Percentiles rank a stretch among this genome's conserved stretches.
phyloP scores from a whole-genome alignment of 1,140 invertebrate species.

The Calosoma granatense region DNA sequence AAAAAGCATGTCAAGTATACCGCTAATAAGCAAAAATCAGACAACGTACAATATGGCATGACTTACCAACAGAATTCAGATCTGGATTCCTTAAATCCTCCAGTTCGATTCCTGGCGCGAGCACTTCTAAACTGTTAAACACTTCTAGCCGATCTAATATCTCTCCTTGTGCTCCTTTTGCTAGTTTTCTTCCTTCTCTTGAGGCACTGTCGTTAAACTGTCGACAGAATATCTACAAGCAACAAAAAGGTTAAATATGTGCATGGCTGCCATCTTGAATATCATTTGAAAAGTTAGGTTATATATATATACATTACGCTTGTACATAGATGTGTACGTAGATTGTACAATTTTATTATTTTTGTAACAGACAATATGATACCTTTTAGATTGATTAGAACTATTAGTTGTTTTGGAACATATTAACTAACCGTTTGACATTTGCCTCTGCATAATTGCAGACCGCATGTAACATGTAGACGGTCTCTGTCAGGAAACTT shows the following conservation, averaged over 20 bases:
- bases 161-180: conserved; percentile 42
- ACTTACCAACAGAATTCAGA: conserved; percentile 10
- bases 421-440: conserved; percentile 44
- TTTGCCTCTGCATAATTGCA: conserved; percentile 53
- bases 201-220: neutral
- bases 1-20: no score
- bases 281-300: no score
- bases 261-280: neutral
- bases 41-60: no score
- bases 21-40: no score
- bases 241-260: neutral
- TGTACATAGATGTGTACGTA: no score
- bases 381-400: no score
- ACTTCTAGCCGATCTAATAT: conserved; percentile 58
- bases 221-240: neutral
- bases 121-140: conserved; percentile 67
- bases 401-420: conserved; percentile 11
- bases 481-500: conserved; percentile 67
- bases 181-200: conserved; percentile 23
- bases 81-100: conserved; percentile 31
- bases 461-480: conserved; percentile 55
- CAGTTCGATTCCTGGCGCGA: conserved; percentile 60
- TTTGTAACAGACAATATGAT: no score
- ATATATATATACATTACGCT: no score
- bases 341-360: no score